These are phyloP conservation scores for Teleogryllus oceanicus DNA, from an alignment of 2,888 invertebrate species.

Conservation along the genomic window DNA sequence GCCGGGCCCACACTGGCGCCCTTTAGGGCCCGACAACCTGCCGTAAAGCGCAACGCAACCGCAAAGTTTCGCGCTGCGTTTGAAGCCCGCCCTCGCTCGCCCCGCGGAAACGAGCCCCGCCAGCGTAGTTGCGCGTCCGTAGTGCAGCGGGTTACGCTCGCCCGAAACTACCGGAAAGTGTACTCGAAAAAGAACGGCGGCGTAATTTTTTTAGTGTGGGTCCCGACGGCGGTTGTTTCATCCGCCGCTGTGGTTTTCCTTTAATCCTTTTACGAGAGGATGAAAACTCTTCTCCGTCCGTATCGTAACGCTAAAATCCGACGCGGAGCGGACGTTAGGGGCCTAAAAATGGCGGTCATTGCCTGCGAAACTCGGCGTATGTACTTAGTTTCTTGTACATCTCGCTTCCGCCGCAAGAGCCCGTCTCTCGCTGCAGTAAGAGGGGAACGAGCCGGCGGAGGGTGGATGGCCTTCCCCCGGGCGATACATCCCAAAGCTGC, in stretches of 20 bases:
- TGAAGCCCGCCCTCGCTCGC: background rate
- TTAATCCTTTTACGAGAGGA: slow-evolving; percentile 18
- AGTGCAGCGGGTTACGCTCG: background rate
- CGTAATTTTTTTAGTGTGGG: background rate
- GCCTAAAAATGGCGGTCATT: background rate
- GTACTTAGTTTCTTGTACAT: background rate
- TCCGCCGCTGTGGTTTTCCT: slow-evolving; percentile 1
- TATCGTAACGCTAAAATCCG: slow-evolving; percentile 1
- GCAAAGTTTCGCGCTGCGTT: background rate
- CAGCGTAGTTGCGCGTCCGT: background rate
- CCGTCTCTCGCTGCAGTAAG: background rate
- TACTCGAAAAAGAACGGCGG: background rate
- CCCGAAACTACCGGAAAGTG: slow-evolving; percentile 18
- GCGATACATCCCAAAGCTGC: slow-evolving; percentile 3
- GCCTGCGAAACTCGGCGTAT: background rate
- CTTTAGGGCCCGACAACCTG: slow-evolving; percentile 5
- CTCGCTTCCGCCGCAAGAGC: background rate
- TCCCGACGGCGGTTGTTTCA: background rate
- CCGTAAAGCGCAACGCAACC: background rate
- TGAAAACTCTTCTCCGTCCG: background rate
- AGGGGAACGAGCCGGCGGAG: no score
- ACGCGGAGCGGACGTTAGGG: background rate
- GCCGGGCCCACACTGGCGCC: background rate
- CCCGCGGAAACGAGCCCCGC: background rate
- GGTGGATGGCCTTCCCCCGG: background rate